Base-by-base conservation (phyloP, 2,797 vertebrate species). In the Falco rusticolus region DNA sequence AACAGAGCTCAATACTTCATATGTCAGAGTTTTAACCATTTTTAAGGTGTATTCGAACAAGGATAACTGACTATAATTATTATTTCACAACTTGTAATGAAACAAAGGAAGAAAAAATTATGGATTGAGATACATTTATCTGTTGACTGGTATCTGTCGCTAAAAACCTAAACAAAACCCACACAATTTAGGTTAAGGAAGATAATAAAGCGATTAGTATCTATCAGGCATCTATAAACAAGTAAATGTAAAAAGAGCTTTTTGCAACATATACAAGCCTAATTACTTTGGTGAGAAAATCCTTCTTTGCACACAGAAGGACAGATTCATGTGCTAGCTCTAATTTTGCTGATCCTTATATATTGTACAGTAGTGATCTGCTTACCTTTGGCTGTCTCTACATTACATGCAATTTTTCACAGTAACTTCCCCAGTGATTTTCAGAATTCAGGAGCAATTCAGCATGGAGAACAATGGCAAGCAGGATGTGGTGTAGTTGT, bases 331-430 rank as follows among this genome's bases (percentile, higher is more conserved):
- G 82, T 82, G 89, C 84, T 94, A 94, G 70, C 63, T 96, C 75
- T 94, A 92, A 96, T 97, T 97, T 97, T 96, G 89, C 83, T 96
- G 93, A 97, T 97, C 90, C 94, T 93, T 97, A 69, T 85, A 88
- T 72, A 89, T 39, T 78, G 74, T 96, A 82, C 41, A 66, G 81
- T 84, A 80, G 90, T 75, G 79, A 84, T 90, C 91, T 95, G 72
- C 85, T 96, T 95, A 96, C 83, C 93, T 53, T 87, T 89, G 78
- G 39, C 66, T 94, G 43, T 86, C 53, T 91, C 89, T 64, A 11
- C 3, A 3, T 90, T 80, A 66, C 82, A 79, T 41, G 54, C 39
- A 61, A 64, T 94, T 93, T 92, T 93, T 89, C 79, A 94, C 70
- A 85, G 70, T 39, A 47, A 47, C n/a, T 65, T 90, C 37, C 37